These are phyloP conservation scores for Danio albolineatus DNA, from an alignment of 2,797 vertebrate species.

Conservation along the genomic window DNA sequence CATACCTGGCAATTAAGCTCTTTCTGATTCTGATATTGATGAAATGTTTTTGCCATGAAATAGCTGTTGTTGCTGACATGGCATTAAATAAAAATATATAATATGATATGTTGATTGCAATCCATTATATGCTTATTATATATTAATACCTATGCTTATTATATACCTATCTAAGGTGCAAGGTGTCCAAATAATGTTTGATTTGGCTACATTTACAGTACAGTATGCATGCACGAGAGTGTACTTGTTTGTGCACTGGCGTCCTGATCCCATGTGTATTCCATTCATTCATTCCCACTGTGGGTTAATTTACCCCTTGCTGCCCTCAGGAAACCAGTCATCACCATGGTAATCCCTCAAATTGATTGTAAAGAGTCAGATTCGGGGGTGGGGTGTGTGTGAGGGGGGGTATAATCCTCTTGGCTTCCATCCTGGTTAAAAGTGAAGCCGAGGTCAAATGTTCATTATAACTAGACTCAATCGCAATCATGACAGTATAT, in stretches of 20 bases:
- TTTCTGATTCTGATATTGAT: no score
- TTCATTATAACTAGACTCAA: conserved; percentile 13
- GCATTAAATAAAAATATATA: no score
- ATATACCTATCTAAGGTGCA: no score
- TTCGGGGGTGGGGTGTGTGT: conserved; percentile 30
- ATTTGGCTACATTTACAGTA: no score
- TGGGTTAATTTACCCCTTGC: conserved; percentile 50
- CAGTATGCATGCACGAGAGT: background rate
- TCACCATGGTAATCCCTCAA: conserved; percentile 58
- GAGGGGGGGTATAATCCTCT: conserved; percentile 51
- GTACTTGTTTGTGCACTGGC: conserved; percentile 3
- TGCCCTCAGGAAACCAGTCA: conserved; percentile 45
- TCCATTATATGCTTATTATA: no score
- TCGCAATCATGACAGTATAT: background rate
- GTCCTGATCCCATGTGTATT: conserved; percentile 5
- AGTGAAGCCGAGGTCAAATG: conserved; percentile 40
- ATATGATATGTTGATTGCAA: no score
- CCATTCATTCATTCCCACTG: conserved; percentile 41
- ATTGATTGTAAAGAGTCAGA: conserved; percentile 56
- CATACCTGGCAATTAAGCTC: no score
- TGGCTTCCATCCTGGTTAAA: conserved; percentile 40
- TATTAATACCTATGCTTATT: no score
- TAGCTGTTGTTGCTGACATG: no score
- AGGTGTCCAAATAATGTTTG: no score
- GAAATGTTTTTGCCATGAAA: no score